phyloP scores from a whole-genome alignment of 2,797 vertebrate species.

The Mustela erminea region DNA sequence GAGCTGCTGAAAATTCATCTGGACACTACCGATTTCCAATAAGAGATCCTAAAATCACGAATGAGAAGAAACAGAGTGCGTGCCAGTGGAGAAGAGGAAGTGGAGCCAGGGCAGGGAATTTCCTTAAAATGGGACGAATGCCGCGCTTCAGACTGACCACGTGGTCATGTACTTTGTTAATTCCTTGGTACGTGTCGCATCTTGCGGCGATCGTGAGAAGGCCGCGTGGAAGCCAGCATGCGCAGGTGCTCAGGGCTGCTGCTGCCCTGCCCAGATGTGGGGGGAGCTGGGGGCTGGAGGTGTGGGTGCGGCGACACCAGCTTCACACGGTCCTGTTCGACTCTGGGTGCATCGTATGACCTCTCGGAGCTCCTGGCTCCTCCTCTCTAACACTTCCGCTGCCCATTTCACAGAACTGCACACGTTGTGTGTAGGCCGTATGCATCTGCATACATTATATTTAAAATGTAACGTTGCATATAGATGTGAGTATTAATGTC shows the following conservation, averaged over 20 bases:
- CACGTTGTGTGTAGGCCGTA: rapidly evolving
- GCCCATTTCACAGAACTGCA: not conserved
- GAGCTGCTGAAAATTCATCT: not conserved
- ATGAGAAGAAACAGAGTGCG: not conserved
- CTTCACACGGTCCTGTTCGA: not conserved
- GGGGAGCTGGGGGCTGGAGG: rapidly evolving
- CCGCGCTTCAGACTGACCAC: rapidly evolving
- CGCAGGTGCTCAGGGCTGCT: rapidly evolving
- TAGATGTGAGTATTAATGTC: not conserved
- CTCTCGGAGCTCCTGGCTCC: not conserved
- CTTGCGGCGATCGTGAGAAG: rapidly evolving
- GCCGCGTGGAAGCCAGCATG: rapidly evolving
- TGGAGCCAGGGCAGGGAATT: not conserved
- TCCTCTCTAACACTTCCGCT: not conserved
- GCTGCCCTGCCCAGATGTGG: rapidly evolving
- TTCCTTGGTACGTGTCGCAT: rapidly evolving
- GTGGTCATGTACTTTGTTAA: too few species aligned
- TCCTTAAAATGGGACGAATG: not conserved
- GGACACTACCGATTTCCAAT: rapidly evolving
- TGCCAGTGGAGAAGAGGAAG: not conserved
- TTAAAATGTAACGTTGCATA: not conserved
- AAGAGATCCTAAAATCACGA: not conserved
- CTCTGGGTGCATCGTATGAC: rapidly evolving
- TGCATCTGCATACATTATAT: not conserved
- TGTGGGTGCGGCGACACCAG: rapidly evolving